Percentiles rank a stretch among this genome's conserved stretches.
phyloP scores from a whole-genome alignment of 2,113 vertebrate species.

The Ammospiza nelsoni region DNA sequence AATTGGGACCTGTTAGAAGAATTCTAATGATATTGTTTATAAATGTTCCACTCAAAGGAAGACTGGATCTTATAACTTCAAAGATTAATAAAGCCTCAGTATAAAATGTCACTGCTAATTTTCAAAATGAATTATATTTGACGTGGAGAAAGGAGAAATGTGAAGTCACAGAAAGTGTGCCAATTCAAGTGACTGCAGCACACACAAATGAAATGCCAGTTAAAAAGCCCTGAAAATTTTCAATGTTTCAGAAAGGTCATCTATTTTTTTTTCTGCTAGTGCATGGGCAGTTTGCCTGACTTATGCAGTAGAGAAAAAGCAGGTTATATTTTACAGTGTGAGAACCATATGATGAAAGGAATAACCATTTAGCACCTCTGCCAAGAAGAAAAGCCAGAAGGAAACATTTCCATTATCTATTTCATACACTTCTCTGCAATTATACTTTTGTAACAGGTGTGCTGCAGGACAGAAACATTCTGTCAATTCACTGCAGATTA shows the following conservation, averaged over 20 bases:
- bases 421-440: not conserved
- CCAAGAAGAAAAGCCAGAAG: constrained; percentile 6
- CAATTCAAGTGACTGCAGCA: not conserved
- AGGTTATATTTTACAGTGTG: not conserved
- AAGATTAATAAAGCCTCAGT: constrained; percentile 9
- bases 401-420: constrained; percentile 7
- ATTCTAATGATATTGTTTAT: not conserved
- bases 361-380: constrained; percentile 32
- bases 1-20: not conserved
- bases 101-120: constrained; percentile 15
- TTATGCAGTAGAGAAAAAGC: constrained; percentile 1
- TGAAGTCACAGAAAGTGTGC: not conserved
- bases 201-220: not conserved
- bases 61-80: not conserved
- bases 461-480: not conserved
- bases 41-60: not conserved
- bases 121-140: not conserved
- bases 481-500: constrained; percentile 14
- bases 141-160: not conserved
- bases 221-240: constrained; percentile 12
- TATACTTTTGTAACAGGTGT: constrained; percentile 32
- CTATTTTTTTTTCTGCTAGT: not conserved
- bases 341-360: not conserved
- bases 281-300: not conserved
- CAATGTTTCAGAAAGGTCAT: not conserved